A percentile compares a stretch with the other conserved stretches of the same genome.
These are phyloP conservation scores for Drosophila acutilabella DNA, from an alignment of 2,888 invertebrate genomes.

Conservation along the genomic window DNA sequence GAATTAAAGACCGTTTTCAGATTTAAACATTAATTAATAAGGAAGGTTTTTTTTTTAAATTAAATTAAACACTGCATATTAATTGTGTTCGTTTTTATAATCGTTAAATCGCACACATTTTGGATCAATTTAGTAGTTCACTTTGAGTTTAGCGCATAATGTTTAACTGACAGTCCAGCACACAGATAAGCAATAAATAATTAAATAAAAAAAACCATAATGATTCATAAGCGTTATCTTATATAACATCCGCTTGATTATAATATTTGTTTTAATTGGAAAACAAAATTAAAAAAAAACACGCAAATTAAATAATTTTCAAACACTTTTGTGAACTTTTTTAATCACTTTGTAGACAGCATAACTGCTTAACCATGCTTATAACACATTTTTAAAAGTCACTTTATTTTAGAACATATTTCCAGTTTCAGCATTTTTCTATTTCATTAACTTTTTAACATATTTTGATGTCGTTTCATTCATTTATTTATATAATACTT, in stretches of 20 bases:
- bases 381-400: too few relatives aligned
- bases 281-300: background rate
- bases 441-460: background rate
- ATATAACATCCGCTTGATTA: slow-evolving; percentile 2
- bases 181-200: slow-evolving; percentile 24
- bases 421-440: too few relatives aligned
- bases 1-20: background rate
- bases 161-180: slow-evolving; percentile 8
- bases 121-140: background rate
- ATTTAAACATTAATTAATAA: background rate
- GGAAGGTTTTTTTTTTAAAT: background rate
- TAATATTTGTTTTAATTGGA: background rate
- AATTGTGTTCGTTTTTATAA: background rate
- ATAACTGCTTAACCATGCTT: too few relatives aligned
- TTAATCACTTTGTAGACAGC: too few relatives aligned
- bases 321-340: background rate
- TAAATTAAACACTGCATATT: slow-evolving; percentile 1
- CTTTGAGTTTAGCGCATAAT: slow-evolving; percentile 4
- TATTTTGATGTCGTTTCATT: background rate
- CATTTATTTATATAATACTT: too few relatives aligned
- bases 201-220: background rate
- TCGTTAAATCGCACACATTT: background rate
- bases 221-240: slow-evolving; percentile 17
- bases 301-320: background rate
- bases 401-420: too few relatives aligned